These are phyloP conservation scores for Luperina nickerlii DNA, from an alignment of 2,888 invertebrate genomes.

Conservation along the genomic window DNA sequence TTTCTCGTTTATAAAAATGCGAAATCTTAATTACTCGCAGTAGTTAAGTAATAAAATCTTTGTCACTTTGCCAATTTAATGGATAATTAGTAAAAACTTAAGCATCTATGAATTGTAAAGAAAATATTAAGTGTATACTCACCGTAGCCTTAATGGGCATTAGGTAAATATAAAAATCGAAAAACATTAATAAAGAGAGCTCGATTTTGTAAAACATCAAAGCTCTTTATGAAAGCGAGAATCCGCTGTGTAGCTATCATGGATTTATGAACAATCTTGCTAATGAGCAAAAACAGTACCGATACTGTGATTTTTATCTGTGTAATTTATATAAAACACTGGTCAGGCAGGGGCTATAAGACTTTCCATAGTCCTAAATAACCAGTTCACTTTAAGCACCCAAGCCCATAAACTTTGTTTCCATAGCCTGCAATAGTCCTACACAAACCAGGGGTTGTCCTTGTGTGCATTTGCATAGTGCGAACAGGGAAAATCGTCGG, in stretches of 20 bases:
- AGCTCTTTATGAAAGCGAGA: conserved; percentile 25
- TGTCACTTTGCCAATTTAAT: neutral
- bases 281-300: conserved; percentile 43
- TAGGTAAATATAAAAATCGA: neutral
- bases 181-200: conserved; percentile 16
- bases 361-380: too few species aligned
- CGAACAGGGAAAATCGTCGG: too few species aligned
- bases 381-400: too few species aligned
- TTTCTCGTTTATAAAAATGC: too few species aligned
- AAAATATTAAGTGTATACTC: neutral
- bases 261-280: conserved; percentile 40
- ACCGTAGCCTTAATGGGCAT: neutral
- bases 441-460: too few species aligned
- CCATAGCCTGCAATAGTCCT: too few species aligned
- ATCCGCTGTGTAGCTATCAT: conserved; percentile 18
- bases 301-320: conserved; percentile 1
- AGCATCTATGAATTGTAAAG: neutral
- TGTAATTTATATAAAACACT: too few species aligned
- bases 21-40: too few species aligned
- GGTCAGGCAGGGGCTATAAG: too few species aligned
- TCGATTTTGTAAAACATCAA: conserved; percentile 27
- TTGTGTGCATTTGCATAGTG: too few species aligned
- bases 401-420: too few species aligned
- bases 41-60: neutral
- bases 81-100: neutral